phyloP scores from a whole-genome alignment of 2,888 invertebrate genomes.

The Trichopoda pennipes region DNA sequence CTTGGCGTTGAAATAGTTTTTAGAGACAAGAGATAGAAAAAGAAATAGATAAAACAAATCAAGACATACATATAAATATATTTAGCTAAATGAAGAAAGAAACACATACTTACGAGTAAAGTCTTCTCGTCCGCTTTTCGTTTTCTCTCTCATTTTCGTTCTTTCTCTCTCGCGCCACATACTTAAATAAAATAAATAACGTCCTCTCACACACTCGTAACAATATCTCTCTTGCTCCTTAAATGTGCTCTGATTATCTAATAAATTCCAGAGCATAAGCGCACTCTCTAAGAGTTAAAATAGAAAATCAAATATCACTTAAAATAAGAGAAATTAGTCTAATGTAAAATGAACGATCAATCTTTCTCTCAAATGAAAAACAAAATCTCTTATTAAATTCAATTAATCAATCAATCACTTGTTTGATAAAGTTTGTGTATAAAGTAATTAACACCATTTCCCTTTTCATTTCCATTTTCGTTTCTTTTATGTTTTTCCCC shows the following conservation, averaged over 20 bases:
- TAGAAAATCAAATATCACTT: slow-evolving; percentile 4
- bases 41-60: slow-evolving; percentile 4
- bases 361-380: slow-evolving; percentile 8
- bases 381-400: slow-evolving; percentile 23
- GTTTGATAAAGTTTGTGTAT: slow-evolving; percentile 59
- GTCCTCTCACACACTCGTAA: slow-evolving; percentile 8
- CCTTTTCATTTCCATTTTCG: slow-evolving; percentile 31
- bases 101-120: not conserved
- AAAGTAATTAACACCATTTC: slow-evolving; percentile 49
- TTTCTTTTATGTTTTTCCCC: slow-evolving; percentile 30
- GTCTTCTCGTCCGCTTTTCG: slow-evolving; percentile 74
- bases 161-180: slow-evolving; percentile 44
- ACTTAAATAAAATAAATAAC: slow-evolving; percentile 10
- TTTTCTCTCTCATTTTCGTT: slow-evolving; percentile 59
- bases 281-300: slow-evolving; percentile 51
- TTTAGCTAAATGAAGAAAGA: slow-evolving; percentile 15
- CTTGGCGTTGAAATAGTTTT: slow-evolving; percentile 74
- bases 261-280: slow-evolving; percentile 24
- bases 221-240: slow-evolving; percentile 37
- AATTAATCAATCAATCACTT: slow-evolving; percentile 36
- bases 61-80: slow-evolving; percentile 20
- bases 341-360: slow-evolving; percentile 14
- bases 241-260: slow-evolving; percentile 45
- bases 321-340: slow-evolving; percentile 31
- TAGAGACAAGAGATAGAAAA: slow-evolving; percentile 44